These are phyloP conservation scores for Laodelphax striatellus DNA, from an alignment of 1,140 invertebrate genomes.

Conservation along the genomic window DNA sequence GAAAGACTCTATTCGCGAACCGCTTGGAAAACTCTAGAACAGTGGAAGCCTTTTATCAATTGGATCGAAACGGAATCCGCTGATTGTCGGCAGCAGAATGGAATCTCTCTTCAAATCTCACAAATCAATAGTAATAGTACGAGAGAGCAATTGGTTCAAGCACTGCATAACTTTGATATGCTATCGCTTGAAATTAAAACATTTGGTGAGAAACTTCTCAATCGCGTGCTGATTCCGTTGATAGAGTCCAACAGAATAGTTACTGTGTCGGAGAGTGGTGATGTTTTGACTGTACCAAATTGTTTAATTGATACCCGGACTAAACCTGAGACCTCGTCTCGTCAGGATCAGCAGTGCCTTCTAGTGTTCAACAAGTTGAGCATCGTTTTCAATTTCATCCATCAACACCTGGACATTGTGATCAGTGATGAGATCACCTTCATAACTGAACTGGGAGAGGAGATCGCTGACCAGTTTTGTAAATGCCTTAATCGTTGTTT, in stretches of 20 bases:
- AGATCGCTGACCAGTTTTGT: slow-evolving; percentile 48
- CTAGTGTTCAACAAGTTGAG: slow-evolving; percentile 11
- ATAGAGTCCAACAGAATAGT: slow-evolving; percentile 3
- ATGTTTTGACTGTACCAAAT: not conserved
- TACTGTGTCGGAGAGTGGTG: not conserved
- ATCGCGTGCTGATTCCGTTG: slow-evolving; percentile 8
- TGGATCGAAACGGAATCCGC: too few species aligned
- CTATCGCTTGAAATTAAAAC: slow-evolving; percentile 7
- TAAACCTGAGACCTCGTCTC: not conserved
- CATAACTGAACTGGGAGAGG: slow-evolving; percentile 46
- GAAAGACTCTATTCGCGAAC: too few species aligned
- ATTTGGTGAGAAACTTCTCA: slow-evolving; percentile 6
- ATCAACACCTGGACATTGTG: slow-evolving; percentile 31
- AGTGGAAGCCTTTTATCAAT: too few species aligned
- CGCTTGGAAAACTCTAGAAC: too few species aligned
- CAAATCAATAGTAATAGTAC: not conserved
- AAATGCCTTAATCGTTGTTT: slow-evolving; percentile 62
- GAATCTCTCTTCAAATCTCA: too few species aligned
- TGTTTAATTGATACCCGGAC: not conserved
- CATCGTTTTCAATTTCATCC: slow-evolving; percentile 16
- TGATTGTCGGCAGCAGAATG: too few species aligned
- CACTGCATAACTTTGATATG: slow-evolving; percentile 9
- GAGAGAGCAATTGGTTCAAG: slow-evolving; percentile 10
- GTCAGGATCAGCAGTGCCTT: not conserved
- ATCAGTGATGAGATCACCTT: slow-evolving; percentile 38